A percentile compares a stretch with the other conserved stretches of the same genome.
Conservation (phyloP, 2,888 invertebrate genomes). For the Salticus scenicus region DNA sequence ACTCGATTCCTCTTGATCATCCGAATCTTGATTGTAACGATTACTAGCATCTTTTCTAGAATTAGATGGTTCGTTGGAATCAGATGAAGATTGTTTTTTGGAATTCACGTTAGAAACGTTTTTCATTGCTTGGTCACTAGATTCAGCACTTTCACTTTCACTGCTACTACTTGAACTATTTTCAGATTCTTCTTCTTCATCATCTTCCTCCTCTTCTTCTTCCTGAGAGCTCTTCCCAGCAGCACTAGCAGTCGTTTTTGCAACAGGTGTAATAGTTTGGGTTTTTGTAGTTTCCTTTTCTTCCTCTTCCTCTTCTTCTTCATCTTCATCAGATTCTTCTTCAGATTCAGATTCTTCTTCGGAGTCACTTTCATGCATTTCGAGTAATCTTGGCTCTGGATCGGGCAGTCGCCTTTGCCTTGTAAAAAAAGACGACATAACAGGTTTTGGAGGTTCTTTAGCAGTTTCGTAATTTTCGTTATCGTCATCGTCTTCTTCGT, state of each 20-base stretch:
- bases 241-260: neutral
- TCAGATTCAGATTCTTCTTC: slow-evolving; percentile 63
- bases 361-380: slow-evolving; percentile 61
- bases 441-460: slow-evolving; percentile 32
- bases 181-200: neutral
- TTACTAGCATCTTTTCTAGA: slow-evolving; percentile 26
- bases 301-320: slow-evolving; percentile 48
- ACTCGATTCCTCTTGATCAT: slow-evolving; percentile 49
- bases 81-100: neutral
- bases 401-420: slow-evolving; percentile 64
- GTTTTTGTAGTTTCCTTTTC: neutral
- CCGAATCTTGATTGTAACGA: slow-evolving; percentile 39
- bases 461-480: slow-evolving; percentile 37
- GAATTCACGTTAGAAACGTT: neutral
- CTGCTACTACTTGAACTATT: slow-evolving; percentile 28
- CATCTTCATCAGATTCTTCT: slow-evolving; percentile 45
- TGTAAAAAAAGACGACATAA: slow-evolving; percentile 63
- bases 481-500: slow-evolving; percentile 55
- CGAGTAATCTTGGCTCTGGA: slow-evolving; percentile 54
- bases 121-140: slow-evolving; percentile 43
- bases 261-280: neutral
- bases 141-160: slow-evolving; percentile 47
- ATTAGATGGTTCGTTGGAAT: slow-evolving; percentile 16
- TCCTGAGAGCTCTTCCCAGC: slow-evolving; percentile 30
- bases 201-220: slow-evolving; percentile 34